Percentiles rank a stretch among this genome's conserved stretches.
Evolutionary conservation across 2,113 vertebrate genomes (phyloP).

Genomic region (Ceyx melanurus): DNA sequence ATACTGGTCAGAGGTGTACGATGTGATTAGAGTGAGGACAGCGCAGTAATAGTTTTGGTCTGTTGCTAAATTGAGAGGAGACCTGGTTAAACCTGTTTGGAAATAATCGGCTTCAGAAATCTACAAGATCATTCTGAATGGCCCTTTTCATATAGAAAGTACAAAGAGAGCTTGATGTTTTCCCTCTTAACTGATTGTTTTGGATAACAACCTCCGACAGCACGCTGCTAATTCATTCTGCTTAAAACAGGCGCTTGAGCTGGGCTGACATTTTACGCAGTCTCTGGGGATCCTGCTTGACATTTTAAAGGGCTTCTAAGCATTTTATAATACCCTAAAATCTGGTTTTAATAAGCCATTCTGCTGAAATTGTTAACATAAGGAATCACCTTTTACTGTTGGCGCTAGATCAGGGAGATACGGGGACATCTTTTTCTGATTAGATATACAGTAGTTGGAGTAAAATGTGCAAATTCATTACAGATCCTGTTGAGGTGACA

Average conservation of each 20-base stretch:
- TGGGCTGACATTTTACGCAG: conserved; percentile 94
- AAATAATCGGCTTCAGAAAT: conserved; percentile 67
- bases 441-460: conserved; percentile 94
- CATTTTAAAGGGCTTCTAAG: conserved; percentile 99
- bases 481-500: conserved; percentile 82
- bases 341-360: conserved; percentile 98
- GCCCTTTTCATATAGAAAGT: conserved; percentile 73
- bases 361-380: conserved; percentile 89
- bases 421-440: conserved; percentile 96
- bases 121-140: conserved; percentile 71
- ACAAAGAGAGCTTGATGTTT: conserved; percentile 79
- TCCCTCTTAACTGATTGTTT: conserved; percentile 89
- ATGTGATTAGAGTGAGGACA: conserved; percentile 51
- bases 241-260: conserved; percentile 94
- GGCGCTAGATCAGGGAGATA: conserved; percentile 79
- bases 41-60: conserved; percentile 62
- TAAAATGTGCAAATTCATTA: conserved; percentile 88
- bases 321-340: conserved; percentile 97
- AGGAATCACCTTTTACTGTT: conserved; percentile 87
- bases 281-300: conserved; percentile 95
- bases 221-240: conserved; percentile 96
- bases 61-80: conserved; percentile 52
- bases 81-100: conserved; percentile 59
- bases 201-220: conserved; percentile 88
- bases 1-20: conserved; percentile 54